These are phyloP conservation scores for Myzus persicae DNA, from an alignment of 1,140 invertebrate genomes.

Conservation along the genomic window DNA sequence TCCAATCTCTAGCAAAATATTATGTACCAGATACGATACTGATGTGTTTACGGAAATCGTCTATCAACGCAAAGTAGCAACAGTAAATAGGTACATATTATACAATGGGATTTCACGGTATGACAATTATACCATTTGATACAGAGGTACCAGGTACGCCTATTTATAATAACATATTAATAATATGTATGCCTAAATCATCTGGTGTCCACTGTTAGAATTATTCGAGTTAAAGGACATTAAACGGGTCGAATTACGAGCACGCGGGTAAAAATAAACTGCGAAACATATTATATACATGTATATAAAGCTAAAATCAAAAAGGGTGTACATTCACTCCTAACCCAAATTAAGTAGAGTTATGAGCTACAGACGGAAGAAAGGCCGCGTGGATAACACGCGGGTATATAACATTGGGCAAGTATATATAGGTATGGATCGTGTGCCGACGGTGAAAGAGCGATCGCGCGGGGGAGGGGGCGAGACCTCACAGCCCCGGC, in stretches of 20 bases:
- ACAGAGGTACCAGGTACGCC: background rate
- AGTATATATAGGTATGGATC: background rate
- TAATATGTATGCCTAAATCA: background rate
- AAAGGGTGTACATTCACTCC: slow-evolving; percentile 12
- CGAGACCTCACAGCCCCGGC: background rate
- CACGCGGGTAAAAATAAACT: background rate
- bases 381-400: background rate
- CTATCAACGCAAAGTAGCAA: too few relatives aligned
- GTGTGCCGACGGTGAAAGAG: background rate
- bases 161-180: background rate
- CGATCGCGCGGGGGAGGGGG: background rate
- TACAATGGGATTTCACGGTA: background rate
- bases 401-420: background rate
- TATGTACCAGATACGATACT: too few relatives aligned
- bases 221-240: background rate
- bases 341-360: slow-evolving; percentile 41
- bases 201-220: background rate
- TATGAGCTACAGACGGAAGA: background rate
- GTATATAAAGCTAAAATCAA: background rate
- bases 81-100: too few relatives aligned
- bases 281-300: background rate
- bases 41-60: too few relatives aligned
- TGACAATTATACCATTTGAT: background rate
- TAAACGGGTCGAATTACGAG: background rate
- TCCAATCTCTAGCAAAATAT: too few relatives aligned